Evolutionary conservation across 2,797 vertebrate species (phyloP), one percentile per base, ranked within the genome.

Genomic region (Hapalemur alaotrensis): DNA sequence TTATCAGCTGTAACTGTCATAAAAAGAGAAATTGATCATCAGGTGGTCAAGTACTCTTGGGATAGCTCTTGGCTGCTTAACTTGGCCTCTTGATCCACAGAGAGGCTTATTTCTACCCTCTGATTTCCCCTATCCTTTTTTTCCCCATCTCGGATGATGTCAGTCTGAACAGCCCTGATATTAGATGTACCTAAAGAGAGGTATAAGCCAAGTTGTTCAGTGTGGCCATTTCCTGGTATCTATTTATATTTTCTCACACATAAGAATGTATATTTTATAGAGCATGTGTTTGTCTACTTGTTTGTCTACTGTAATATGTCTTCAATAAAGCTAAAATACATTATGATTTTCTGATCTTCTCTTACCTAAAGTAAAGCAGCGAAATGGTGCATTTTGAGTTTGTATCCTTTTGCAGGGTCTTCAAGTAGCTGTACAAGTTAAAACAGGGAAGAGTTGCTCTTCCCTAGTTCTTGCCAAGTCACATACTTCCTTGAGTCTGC

Each of bases 181-280:
- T 46, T 57, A 52, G 79, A 89, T 54, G 57, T n/a, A 81, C 65
- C 43, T 76, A 70, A 91, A 86, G 79, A 46, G 92, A 4, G 1
- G 70, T 61, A 43, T 73, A 95, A 95, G 89, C 97, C 96, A 97
- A 84, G 93, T 61, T 85, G 6, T 93, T 97, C 95, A 59, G 32
- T 97, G 65, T 95, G 98, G 85, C 94, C 95, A 28, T 98, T 96
- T 97, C 98, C 97, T 97, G 67, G 69, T 98, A 86, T 97, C 94
- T 98, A 97, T 98, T 98, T 98, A 98, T 98, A 97, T 98, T 98
- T 98, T 98, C 97, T 97, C 98, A 97, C 63, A 96, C 96, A 30
- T 95, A 97, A 98, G 98, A 98, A 98, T 99, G 99, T 99, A 98
- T 98, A 98, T 98, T 99, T 99, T 98, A 98, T 98, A 98, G 97